phyloP scores from a whole-genome alignment of 2,797 vertebrate species.

The Crocodylus rhombifer region DNA sequence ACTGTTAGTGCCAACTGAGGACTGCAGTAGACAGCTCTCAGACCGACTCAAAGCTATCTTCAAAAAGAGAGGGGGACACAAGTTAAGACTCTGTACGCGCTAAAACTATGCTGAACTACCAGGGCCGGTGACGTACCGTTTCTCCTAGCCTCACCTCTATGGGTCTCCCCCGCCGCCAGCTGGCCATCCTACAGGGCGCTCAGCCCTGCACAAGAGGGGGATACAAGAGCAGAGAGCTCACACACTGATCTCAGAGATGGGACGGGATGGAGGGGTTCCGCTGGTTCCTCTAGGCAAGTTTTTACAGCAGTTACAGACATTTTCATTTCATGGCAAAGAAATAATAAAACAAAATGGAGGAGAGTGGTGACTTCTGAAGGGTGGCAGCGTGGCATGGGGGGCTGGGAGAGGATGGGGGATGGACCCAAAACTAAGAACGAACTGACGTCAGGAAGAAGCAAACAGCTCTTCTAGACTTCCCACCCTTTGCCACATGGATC shows the following conservation, averaged over 20 bases:
- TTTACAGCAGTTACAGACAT: slow-evolving; percentile 77
- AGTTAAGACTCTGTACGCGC: neutral
- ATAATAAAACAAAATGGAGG: slow-evolving; percentile 20
- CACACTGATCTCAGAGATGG: slow-evolving; percentile 1
- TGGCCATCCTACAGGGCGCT: too few relatives aligned
- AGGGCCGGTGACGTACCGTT: neutral
- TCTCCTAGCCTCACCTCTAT: neutral
- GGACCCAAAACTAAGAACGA: slow-evolving; percentile 1
- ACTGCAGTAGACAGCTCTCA: neutral
- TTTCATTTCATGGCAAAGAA: slow-evolving; percentile 56
- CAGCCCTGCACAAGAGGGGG: neutral
- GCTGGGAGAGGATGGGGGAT: neutral
- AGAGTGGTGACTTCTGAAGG: neutral
- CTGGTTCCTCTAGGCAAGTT: slow-evolving; percentile 44
- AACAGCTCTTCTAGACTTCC: neutral
- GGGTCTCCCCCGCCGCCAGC: too few relatives aligned
- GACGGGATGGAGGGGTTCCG: neutral
- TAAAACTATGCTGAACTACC: neutral
- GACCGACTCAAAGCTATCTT: neutral
- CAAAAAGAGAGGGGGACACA: neutral
- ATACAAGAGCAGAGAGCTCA: slow-evolving; percentile 2
- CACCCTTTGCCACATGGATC: neutral
- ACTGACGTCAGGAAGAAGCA: neutral
- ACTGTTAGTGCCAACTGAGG: neutral
- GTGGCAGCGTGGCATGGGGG: too few relatives aligned